Percentiles rank a stretch among this genome's conserved stretches.
These are phyloP conservation scores for Lithophane leautieri DNA, from an alignment of 2,888 invertebrate genomes.

Conservation along the genomic window DNA sequence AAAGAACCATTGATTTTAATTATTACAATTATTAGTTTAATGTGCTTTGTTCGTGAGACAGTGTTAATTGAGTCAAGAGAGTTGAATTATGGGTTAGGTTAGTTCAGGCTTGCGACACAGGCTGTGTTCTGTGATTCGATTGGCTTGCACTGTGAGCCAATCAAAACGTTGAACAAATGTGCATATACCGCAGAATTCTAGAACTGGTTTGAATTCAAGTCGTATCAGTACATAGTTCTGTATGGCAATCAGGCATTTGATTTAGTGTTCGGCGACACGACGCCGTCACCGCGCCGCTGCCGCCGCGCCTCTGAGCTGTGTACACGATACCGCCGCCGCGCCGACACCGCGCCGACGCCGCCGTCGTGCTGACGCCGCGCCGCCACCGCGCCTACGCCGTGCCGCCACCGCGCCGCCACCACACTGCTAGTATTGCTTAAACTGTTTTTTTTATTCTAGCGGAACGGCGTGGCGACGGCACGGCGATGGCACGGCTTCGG, in stretches of 20 bases:
- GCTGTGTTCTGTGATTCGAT: constrained; percentile 25
- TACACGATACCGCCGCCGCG: no score
- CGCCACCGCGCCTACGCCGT: no score
- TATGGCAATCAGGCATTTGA: background rate
- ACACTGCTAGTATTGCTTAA: no score
- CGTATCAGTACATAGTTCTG: background rate
- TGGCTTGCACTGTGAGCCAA: constrained; percentile 18
- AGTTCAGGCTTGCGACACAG: constrained; percentile 6
- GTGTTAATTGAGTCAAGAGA: constrained; percentile 22
- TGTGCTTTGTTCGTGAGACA: constrained; percentile 23
- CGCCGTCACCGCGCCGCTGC: no score
- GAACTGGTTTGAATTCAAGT: constrained; percentile 16
- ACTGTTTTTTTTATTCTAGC: no score
- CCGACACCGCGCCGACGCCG: no score
- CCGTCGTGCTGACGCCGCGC: no score
- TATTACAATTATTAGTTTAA: constrained; percentile 49
- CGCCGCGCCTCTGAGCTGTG: no score
- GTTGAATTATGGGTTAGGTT: constrained; percentile 23
- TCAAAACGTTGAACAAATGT: constrained; percentile 4
- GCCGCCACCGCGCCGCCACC: no score
- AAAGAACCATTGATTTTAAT: constrained; percentile 51
- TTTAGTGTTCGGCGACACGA: no score
- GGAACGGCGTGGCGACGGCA: no score
- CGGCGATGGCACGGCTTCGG: no score
- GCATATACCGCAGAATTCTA: constrained; percentile 1